Base-by-base conservation (phyloP, 2,797 vertebrate species). In the Acipenser ruthenus region DNA sequence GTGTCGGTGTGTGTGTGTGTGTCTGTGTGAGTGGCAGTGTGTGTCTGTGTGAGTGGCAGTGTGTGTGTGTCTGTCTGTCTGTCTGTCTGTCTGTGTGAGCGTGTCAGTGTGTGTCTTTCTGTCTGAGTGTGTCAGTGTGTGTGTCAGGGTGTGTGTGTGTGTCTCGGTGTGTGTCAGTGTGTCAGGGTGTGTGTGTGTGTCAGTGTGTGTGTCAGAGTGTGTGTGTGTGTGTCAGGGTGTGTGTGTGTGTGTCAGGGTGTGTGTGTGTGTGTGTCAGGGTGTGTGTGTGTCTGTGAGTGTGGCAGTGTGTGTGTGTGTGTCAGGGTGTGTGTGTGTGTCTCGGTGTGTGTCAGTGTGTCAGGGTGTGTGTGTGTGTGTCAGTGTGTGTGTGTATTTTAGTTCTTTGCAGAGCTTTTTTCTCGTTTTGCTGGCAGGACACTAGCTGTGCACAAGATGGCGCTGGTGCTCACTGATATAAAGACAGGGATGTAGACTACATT, bases 371-470 rank as follows among this genome's bases (percentile, higher is more conserved):
- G n/a, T n/a, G n/a, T n/a, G 6, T 67, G 11, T 47, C 23, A 49
- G n/a, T 50, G 6, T 47, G 7, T 12, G 53, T 5, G 69, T 50
- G 74, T 75, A 70, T 67, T 77, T 69, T 75, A 67, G 73, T 71
- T 68, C 65, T 64, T 64, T 58, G 23, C 62, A 62, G 63, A 64
- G 64, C 47, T 62, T 60, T 3, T 18, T 9, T 9, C 62, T 52
- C 49, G 60, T 82, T 47, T 47, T 66, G 65, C 58, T 8, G 15
- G 15, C 1, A 18, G 73, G 62, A 37, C 72, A 4, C 63, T 9
- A 48, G 49, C 51, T 49, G 23, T 59, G 47, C 65, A 37, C 63
- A 52, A 18, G 15, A 18, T 18, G 15, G 15, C 15, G 15, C 15
- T 18, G 15, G 15, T 18, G 15, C 63, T 18, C 63, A 53, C 50